Evolutionary conservation across 92 coral and sea anemone species (phyloP), one percentile per base, ranked within the genome.

Genomic region (Epizoanthus fatuus): DNA sequence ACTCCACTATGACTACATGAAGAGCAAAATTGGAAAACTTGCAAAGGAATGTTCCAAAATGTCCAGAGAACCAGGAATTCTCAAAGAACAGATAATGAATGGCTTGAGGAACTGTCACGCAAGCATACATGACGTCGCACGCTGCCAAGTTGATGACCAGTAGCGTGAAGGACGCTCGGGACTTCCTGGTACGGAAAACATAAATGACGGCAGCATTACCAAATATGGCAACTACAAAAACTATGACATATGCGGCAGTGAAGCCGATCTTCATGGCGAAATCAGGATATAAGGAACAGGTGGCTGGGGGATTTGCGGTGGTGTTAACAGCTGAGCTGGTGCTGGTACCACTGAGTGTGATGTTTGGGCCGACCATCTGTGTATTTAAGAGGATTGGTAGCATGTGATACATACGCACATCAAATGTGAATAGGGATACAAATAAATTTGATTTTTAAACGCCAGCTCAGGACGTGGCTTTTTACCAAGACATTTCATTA

Each of bases 111-210:
- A 60, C 82, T 10, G 63, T 59, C 5, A 60, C 70, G 58, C 82
- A 77, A 39, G 82, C 57, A 56, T 77, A 60, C 22, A 77, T 12
- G 17, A 77, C 17, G 82, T 77, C 82, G 45, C 82, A 77, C 25
- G 70, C 69, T n/a, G 82, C 82, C 54, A 77, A 20, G 40, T 77
- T 77, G 17, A 77, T 77, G 32, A 77, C 82, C 58, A 77, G 37
- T 17, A 42, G 12, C 44, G 70, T 60, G 58, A 77, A 77, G 51
- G 82, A 60, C 4, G 12, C 63, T 42, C 54, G 56, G 29, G n/a
- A 69, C 14, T 44, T 77, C 71, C 63, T 77, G 11, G 55, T 17
- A 5, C 82, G 82, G 19, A 77, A 77, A 2, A 77, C 12, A 29
- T 77, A 71, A 8, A 77, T 19, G 25, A 77, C 82, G 10, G 40